Base-by-base conservation (phyloP, 2,113 vertebrate species). In the Pachycephala philippinensis region DNA sequence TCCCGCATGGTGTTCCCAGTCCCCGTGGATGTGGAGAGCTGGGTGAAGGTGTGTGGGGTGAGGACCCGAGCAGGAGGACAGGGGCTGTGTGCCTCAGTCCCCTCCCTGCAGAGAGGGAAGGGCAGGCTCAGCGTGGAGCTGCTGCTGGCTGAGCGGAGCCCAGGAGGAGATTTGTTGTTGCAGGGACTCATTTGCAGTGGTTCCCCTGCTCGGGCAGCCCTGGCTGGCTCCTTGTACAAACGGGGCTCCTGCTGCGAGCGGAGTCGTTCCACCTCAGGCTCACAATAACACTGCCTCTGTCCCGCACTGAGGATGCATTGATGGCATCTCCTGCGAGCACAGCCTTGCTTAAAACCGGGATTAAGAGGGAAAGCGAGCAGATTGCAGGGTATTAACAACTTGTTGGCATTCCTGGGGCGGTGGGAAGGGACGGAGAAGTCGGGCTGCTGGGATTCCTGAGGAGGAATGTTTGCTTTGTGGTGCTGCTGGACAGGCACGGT, bases 171-270 rank as follows among this genome's bases (percentile, higher is more conserved):
- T 23, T 50, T 77, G 87, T 12, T 66, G 47, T 44, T 13, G 10
- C 82, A 42, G 94, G 92, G 87, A 93, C 74, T 93, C 35, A 1
- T 81, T 90, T 90, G 94, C 39, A 87, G 93, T 14, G 61, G 27
- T 37, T 85, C 31, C 63, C 57, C 76, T 81, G 66, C 77, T 66
- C 26, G 84, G 76, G 82, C 72, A 93, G 89, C 92, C 11, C 93
- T 92, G 4, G 21, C 59, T 64, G 83, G 81, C 57, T 72, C 90
- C 95, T 81, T 42, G 56, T 52, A 33, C 84, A 95, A 89, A 95
- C 20, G 91, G 92, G 72, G 95, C 87, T 97, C 96, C 95, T 93
- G 97, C 96, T 96, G 95, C 63, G 95, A 95, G 71, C 20, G 16
- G 37, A 93, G 90, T 54, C 8, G 8, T 74, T 85, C 93, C 94